These are phyloP conservation scores for Myotis daubentonii DNA, from an alignment of 2,797 vertebrate species.

Conservation along the genomic window DNA sequence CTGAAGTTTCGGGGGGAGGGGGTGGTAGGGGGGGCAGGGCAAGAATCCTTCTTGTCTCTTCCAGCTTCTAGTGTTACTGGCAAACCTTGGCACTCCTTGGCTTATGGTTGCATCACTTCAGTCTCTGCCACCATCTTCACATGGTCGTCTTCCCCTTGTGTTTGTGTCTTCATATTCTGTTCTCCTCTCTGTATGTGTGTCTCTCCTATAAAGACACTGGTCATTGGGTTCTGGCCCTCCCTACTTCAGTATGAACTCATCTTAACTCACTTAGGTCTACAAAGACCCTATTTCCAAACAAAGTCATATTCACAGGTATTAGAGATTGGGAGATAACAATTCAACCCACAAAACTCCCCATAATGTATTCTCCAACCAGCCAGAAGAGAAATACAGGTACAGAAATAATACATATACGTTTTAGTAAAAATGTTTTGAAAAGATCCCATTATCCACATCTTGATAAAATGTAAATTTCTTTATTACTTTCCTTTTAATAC, in stretches of 20 bases:
- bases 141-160: fast-evolving
- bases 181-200: neutral
- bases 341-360: neutral
- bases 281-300: neutral
- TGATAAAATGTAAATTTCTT: neutral
- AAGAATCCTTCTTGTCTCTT: neutral
- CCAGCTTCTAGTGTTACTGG: neutral
- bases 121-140: neutral
- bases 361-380: neutral
- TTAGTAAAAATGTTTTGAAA: neutral
- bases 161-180: neutral
- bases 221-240: neutral
- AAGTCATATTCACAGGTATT: neutral
- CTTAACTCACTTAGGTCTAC: neutral
- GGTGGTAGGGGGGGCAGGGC: too few relatives aligned
- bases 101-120: neutral
- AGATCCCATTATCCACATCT: neutral
- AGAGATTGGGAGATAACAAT: neutral
- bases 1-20: neutral
- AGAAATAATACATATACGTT: neutral
- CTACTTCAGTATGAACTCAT: neutral
- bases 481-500: neutral
- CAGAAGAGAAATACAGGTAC: neutral
- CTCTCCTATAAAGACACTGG: neutral
- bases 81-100: neutral